Evolutionary conservation across 2,888 invertebrate species (phyloP).

Genomic region (Clunio marinus): DNA sequence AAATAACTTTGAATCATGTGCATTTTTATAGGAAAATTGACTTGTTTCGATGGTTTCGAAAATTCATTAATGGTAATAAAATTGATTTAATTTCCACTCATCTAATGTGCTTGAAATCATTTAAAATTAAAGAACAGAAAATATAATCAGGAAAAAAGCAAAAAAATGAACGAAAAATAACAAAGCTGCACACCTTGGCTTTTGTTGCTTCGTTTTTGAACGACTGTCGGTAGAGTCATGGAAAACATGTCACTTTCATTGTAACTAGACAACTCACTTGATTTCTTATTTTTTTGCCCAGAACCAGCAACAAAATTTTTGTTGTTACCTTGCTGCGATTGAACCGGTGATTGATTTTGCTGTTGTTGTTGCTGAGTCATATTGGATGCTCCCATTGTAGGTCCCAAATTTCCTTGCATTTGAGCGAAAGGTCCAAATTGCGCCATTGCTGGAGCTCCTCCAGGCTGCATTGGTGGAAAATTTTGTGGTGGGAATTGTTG

Average conservation of each 20-base stretch:
- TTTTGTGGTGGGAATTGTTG: conserved; percentile 60
- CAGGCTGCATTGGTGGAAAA: conserved; percentile 58
- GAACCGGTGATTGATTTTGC: conserved; percentile 48
- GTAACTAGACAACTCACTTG: conserved; percentile 60
- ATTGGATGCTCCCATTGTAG: conserved; percentile 48
- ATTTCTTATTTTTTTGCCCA: conserved; percentile 54
- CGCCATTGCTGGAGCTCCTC: conserved; percentile 59
- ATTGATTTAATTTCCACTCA: too few relatives aligned
- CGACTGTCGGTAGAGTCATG: conserved; percentile 8
- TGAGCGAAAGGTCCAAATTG: conserved; percentile 52
- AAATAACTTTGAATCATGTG: too few relatives aligned
- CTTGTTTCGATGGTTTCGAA: too few relatives aligned
- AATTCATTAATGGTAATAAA: too few relatives aligned
- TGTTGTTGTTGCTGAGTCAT: conserved; percentile 18
- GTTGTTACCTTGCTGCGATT: conserved; percentile 42
- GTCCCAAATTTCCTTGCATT: conserved; percentile 46
- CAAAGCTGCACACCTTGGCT: conserved; percentile 38
- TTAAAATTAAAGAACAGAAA: too few relatives aligned
- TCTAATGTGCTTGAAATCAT: too few relatives aligned
- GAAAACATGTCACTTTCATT: conserved; percentile 47
- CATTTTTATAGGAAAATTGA: too few relatives aligned
- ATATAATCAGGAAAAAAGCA: too few relatives aligned
- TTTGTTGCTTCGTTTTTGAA: conserved; percentile 34
- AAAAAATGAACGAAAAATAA: too few relatives aligned
- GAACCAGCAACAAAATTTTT: conserved; percentile 54